Conservation (phyloP, 2,888 invertebrate species). For the Vandiemenella viatica region DNA sequence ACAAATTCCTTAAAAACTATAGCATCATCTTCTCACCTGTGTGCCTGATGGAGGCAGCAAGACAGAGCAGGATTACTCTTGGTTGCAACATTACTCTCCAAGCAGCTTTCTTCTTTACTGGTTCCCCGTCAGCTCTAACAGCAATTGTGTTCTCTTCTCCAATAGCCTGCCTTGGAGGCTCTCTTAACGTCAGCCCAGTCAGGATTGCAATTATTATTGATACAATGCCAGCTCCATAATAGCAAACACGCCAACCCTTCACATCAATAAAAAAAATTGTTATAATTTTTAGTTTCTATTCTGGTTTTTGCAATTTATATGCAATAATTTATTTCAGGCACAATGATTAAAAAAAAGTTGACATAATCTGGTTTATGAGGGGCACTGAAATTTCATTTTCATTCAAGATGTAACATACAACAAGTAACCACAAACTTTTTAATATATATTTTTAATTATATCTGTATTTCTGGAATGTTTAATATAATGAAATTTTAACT, state of each 20-base stretch:
- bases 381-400: no score
- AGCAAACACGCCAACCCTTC: constrained; percentile 71
- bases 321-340: no score
- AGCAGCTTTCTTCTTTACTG: constrained; percentile 37
- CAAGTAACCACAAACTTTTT: no score
- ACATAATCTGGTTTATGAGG: no score
- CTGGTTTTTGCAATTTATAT: no score
- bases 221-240: constrained; percentile 62
- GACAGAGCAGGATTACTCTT: constrained; percentile 58
- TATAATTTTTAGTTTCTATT: no score
- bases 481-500: no score
- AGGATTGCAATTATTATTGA: constrained; percentile 54
- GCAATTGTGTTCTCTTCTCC: constrained; percentile 41
- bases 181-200: constrained; percentile 58
- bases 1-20: no score
- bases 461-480: no score
- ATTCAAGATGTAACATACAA: no score
- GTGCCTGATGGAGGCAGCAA: constrained; percentile 79
- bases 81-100: constrained; percentile 68
- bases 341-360: no score
- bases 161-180: constrained; percentile 60
- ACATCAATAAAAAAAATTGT: constrained; percentile 7
- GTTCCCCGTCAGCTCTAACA: constrained; percentile 25
- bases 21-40: constrained; percentile 45
- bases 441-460: no score